These are phyloP conservation scores for Abrostola triplasia DNA, from an alignment of 2,888 invertebrate genomes.

Conservation along the genomic window DNA sequence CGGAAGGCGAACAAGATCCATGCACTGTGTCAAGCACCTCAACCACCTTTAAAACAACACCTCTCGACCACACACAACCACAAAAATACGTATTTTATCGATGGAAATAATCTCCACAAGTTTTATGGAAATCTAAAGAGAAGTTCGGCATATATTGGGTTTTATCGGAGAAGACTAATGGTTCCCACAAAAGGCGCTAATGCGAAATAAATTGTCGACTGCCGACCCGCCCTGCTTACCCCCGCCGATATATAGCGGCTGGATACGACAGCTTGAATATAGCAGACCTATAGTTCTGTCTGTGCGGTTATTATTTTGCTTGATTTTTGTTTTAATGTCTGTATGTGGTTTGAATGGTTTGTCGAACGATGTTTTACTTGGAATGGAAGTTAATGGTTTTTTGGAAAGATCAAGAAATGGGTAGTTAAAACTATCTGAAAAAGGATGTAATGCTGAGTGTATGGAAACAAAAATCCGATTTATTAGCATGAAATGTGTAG, in stretches of 20 bases:
- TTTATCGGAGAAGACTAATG: constrained; percentile 71
- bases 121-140: constrained; percentile 64
- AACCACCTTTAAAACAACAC: neutral
- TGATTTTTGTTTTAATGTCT: too few species aligned
- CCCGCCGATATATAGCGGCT: constrained; percentile 36
- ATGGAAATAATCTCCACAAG: constrained; percentile 44
- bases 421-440: too few species aligned
- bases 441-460: too few species aligned
- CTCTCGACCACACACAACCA: constrained; percentile 10
- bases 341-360: too few species aligned
- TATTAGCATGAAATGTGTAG: too few species aligned
- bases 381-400: too few species aligned
- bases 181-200: constrained; percentile 79
- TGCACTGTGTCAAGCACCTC: neutral
- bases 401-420: too few species aligned
- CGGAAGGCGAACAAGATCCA: too few species aligned
- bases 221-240: constrained; percentile 57
- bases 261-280: constrained; percentile 35
- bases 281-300: neutral
- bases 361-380: too few species aligned
- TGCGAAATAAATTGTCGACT: constrained; percentile 84
- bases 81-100: constrained; percentile 43
- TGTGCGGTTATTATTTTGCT: too few species aligned
- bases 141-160: constrained; percentile 63
- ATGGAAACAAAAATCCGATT: too few species aligned